Evolutionary conservation across 2,888 invertebrate genomes (phyloP).

Genomic region (Hyposoter didymator): DNA sequence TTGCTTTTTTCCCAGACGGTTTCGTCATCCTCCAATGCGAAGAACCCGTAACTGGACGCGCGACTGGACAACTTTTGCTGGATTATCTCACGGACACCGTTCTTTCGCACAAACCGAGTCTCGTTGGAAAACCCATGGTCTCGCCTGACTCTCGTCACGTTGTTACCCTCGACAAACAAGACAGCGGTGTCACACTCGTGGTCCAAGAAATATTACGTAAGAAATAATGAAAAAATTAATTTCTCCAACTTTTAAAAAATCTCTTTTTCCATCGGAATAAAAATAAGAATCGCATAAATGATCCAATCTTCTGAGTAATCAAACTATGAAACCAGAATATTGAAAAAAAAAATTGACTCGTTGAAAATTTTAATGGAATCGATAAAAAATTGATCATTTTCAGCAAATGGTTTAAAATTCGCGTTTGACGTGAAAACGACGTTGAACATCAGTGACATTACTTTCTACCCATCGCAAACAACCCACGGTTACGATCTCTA

Average conservation of each 20-base stretch:
- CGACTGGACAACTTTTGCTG: slow-evolving; percentile 88
- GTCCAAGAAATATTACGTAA: slow-evolving; percentile 88
- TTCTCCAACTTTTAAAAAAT: neutral
- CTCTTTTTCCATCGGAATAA: neutral
- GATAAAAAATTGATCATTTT: neutral
- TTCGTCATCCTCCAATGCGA: slow-evolving; percentile 89
- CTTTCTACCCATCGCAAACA: slow-evolving; percentile 90
- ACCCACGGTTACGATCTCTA: slow-evolving; percentile 91
- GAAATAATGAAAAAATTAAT: slow-evolving; percentile 66
- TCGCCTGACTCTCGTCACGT: slow-evolving; percentile 90
- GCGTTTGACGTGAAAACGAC: slow-evolving; percentile 91
- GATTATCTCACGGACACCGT: slow-evolving; percentile 91
- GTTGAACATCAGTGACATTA: slow-evolving; percentile 89
- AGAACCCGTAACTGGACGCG: slow-evolving; percentile 87
- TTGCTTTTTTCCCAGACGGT: slow-evolving; percentile 86
- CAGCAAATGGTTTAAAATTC: slow-evolving; percentile 88
- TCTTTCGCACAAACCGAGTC: slow-evolving; percentile 87
- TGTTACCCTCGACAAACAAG: slow-evolving; percentile 88
- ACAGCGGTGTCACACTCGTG: slow-evolving; percentile 86
- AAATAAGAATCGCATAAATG: too few relatives aligned
- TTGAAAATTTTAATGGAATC: neutral
- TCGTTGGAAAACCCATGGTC: slow-evolving; percentile 88
- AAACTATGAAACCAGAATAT: neutral
- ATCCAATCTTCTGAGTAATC: too few relatives aligned
- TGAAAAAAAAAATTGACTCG: neutral